Evolutionary conservation across 2,113 vertebrate genomes (phyloP), one percentile per base, ranked within the genome.

Genomic region (Ammodytes marinus): DNA sequence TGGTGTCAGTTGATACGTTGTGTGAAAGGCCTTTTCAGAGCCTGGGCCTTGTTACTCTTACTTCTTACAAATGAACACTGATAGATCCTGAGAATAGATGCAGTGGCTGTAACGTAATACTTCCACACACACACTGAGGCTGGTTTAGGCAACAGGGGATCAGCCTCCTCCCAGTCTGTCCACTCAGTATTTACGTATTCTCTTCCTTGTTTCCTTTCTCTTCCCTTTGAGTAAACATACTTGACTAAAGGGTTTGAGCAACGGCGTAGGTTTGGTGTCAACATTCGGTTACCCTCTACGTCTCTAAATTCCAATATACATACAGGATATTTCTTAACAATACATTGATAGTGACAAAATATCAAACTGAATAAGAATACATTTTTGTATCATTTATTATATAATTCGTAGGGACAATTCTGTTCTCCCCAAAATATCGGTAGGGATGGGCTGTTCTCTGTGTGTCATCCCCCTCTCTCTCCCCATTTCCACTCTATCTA

Each of bases 21-120:
- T 27, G 54, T 88, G 84, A 93, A 88, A 84, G 87, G 83, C 79
- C 83, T 79, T 88, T 91, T 91, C 80, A 89, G 60, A 73, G 80
- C 45, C 65, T 1, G 54, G 80, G 85, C 79, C 88, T 74, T 71
- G 88, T 85, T 85, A 70, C 90, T 83, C 81, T 87, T 69, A 79
- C 82, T 78, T 71, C 74, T 72, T 19, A 88, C 83, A 88, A 87
- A 73, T 50, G 80, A 61, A 66, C 83, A 68, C 78, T 89, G 80
- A 88, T 53, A 46, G 58, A 45, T 59, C 40, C 69, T 64, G 72
- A 86, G 78, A 86, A 71, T 65, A 8, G 71, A 58, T 52, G 69
- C 80, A 45, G 13, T 35, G 75, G 12, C 0, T 49, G 89, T 73
- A 91, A 89, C 80, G 7, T 3, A 60, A 91, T 2, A 3, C 83